These are phyloP conservation scores for Esox masquinongy DNA, from an alignment of 2,797 vertebrate genomes.

Conservation along the genomic window DNA sequence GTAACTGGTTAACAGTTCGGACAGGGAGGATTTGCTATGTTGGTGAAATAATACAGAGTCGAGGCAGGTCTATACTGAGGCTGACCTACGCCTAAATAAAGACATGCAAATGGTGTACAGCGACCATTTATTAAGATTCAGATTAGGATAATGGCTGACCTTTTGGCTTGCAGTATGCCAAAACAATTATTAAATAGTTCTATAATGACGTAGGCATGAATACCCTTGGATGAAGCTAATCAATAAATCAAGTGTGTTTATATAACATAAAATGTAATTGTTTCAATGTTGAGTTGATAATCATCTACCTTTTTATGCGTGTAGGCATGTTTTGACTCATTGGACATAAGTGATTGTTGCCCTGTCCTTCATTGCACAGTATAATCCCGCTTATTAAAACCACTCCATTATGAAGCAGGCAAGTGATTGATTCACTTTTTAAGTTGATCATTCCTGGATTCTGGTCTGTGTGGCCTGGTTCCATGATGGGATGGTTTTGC, in stretches of 20 bases:
- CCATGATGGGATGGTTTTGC: not conserved
- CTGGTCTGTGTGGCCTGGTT: constrained; percentile 2
- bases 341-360: constrained; percentile 26
- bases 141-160: constrained; percentile 31
- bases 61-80: too few relatives aligned
- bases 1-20: too few relatives aligned
- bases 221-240: constrained; percentile 37
- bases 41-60: too few relatives aligned
- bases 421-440: constrained; percentile 33
- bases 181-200: constrained; percentile 13
- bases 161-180: constrained; percentile 9
- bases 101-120: not conserved
- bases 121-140: constrained; percentile 10
- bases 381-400: constrained; percentile 1
- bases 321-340: constrained; percentile 36
- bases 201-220: not conserved
- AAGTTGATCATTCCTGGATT: constrained; percentile 21
- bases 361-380: not conserved
- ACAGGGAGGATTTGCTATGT: too few relatives aligned
- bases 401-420: constrained; percentile 14
- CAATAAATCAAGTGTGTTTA: constrained; percentile 30
- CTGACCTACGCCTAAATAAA: not conserved
- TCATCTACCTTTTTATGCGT: not conserved
- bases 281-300: constrained; percentile 12
- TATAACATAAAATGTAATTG: constrained; percentile 15